phyloP scores from a whole-genome alignment of 2,113 vertebrate genomes.

The Oenanthe melanoleuca region DNA sequence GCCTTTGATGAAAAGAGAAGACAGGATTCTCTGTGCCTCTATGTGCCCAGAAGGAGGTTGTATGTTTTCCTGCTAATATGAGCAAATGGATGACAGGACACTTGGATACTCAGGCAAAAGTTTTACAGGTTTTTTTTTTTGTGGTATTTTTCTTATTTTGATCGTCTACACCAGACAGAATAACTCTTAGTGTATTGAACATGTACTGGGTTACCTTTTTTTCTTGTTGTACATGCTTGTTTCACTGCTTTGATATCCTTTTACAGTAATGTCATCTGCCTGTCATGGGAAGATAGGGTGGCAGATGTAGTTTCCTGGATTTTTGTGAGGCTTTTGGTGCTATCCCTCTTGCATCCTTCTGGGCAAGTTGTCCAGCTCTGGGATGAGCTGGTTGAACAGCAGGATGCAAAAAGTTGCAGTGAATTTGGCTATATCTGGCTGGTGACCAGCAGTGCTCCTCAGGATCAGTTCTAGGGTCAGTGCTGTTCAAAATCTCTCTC shows the following conservation, averaged over 20 bases:
- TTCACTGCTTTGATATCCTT: background rate
- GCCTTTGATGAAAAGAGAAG: background rate
- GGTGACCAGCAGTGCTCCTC: fast-evolving
- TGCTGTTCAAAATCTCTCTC: background rate
- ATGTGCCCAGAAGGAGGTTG: background rate
- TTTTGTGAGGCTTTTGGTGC: background rate
- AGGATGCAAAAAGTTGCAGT: background rate
- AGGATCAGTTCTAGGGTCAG: background rate
- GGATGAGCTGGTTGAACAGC: background rate
- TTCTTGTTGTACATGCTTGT: background rate
- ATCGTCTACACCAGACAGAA: background rate
- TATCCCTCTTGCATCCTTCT: background rate
- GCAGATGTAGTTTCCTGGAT: background rate
- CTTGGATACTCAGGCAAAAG: background rate
- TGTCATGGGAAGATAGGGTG: background rate
- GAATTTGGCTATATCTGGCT: background rate
- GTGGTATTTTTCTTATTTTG: background rate
- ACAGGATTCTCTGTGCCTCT: background rate
- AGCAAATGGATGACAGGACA: background rate
- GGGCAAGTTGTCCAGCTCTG: background rate
- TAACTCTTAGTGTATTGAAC: background rate
- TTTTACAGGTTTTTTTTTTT: background rate
- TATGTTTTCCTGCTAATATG: background rate
- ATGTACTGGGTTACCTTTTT: background rate
- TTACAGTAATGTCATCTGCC: background rate